These are phyloP conservation scores for Actinopyga echinites DNA, from an alignment of 53 echinoderm and acorn worm genomes.

Conservation along the genomic window DNA sequence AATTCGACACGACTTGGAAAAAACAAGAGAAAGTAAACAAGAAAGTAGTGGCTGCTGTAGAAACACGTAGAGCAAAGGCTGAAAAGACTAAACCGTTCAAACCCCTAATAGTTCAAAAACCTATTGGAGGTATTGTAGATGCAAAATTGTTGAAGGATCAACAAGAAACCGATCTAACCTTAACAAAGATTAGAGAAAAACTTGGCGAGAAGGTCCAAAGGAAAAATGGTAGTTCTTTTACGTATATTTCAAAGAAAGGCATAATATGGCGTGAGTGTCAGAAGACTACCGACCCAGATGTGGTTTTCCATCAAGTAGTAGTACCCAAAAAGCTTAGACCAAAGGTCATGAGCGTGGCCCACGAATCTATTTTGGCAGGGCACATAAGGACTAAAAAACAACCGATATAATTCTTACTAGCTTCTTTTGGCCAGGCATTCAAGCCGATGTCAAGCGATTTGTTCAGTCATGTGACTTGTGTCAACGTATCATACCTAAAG, in stretches of 20 bases:
- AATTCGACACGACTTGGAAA: neutral
- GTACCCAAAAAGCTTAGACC: no score
- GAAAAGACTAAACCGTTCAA: neutral
- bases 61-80: neutral
- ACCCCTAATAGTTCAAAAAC: neutral
- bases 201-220: neutral
- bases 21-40: neutral
- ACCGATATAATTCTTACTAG: no score
- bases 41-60: neutral
- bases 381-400: no score
- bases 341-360: no score
- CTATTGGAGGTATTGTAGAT: neutral
- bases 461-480: conserved; percentile 59
- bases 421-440: conserved; percentile 51
- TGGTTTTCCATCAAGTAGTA: no score
- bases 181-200: neutral
- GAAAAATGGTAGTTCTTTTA: neutral
- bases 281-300: neutral
- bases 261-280: neutral
- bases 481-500: conserved; percentile 26
- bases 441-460: conserved; percentile 44
- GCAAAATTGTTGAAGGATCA: neutral
- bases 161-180: neutral
- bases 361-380: no score
- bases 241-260: neutral